Evolutionary conservation across 2,888 invertebrate species (phyloP).

Genomic region (Heliconius aoede): DNA sequence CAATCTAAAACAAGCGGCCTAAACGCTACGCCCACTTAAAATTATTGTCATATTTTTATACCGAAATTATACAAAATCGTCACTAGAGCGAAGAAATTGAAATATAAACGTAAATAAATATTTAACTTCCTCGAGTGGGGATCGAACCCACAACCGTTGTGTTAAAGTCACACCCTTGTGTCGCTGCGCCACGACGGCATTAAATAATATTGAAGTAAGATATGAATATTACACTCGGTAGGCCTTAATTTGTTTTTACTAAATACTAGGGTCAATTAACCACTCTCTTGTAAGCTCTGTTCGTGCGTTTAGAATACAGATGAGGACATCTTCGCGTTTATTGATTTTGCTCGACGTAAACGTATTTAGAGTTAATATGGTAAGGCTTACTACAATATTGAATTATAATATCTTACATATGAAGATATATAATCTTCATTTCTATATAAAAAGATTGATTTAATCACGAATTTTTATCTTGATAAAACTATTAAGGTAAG

Average conservation of each 20-base stretch:
- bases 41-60: too few relatives aligned
- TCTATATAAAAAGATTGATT: background rate
- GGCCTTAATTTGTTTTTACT: conserved; percentile 18
- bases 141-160: too few relatives aligned
- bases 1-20: background rate
- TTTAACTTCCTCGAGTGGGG: too few relatives aligned
- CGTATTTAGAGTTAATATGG: background rate
- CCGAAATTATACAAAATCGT: too few relatives aligned
- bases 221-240: background rate
- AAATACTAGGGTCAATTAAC: conserved; percentile 2
- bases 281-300: background rate
- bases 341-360: conserved; percentile 10
- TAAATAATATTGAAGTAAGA: too few relatives aligned
- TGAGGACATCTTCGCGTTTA: background rate
- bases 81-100: too few relatives aligned
- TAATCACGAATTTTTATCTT: background rate
- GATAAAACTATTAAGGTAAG: too few relatives aligned
- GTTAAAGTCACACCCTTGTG: too few relatives aligned
- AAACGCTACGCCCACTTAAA: too few relatives aligned
- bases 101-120: too few relatives aligned
- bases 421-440: background rate
- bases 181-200: too few relatives aligned
- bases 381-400: background rate
- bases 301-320: background rate
- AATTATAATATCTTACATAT: background rate